Evolutionary conservation across 1,140 invertebrate species (phyloP).

Genomic region (Sycobia sp.): DNA sequence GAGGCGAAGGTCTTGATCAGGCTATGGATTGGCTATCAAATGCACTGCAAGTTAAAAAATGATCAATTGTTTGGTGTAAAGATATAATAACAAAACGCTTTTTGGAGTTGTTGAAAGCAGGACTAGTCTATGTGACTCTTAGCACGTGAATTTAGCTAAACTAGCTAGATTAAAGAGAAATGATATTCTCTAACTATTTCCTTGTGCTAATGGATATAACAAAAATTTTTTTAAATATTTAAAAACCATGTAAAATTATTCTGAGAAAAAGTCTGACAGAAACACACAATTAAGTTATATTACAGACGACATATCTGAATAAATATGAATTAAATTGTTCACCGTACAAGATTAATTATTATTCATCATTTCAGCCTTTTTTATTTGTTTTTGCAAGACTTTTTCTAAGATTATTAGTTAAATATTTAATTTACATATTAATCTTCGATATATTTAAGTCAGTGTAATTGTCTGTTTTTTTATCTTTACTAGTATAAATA

Average conservation of each 20-base stretch:
- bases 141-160: conserved; percentile 1
- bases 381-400: conserved; percentile 28
- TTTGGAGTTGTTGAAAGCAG: neutral
- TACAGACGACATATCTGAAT: conserved; percentile 13
- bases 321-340: neutral
- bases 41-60: conserved; percentile 86
- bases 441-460: conserved; percentile 25
- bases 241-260: conserved; percentile 19
- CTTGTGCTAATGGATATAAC: conserved; percentile 19
- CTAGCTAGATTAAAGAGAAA: neutral
- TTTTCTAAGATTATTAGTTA: conserved; percentile 29
- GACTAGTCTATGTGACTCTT: conserved; percentile 14
- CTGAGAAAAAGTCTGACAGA: conserved; percentile 33
- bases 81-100: conserved; percentile 6
- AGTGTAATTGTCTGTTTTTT: conserved; percentile 6
- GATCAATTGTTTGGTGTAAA: conserved; percentile 44
- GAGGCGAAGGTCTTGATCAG: conserved; percentile 97
- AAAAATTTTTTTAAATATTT: too few species aligned
- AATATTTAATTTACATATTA: conserved; percentile 24
- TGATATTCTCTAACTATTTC: conserved; percentile 9
- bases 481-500: too few species aligned
- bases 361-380: too few species aligned
- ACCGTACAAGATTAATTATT: neutral
- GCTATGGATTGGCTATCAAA: conserved; percentile 99
- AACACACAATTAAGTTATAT: conserved; percentile 15